phyloP scores from a whole-genome alignment of 2,888 invertebrate genomes.

The Volucella bombylans region DNA sequence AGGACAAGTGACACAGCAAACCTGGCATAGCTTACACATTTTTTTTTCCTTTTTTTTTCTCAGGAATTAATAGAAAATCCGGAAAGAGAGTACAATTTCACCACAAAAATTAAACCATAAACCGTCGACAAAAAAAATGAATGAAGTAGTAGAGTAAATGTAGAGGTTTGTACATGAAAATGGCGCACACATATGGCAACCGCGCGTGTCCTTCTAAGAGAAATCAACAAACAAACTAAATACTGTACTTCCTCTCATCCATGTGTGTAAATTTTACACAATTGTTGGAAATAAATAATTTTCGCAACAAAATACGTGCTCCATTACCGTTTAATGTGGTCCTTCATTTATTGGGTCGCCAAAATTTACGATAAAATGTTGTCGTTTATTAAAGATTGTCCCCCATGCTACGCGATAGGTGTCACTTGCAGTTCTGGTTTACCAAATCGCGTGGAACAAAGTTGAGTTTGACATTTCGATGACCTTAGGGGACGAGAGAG shows the following conservation, averaged over 20 bases:
- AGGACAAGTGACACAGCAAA: constrained; percentile 35
- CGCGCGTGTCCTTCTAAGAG: constrained; percentile 12
- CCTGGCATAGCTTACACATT: constrained; percentile 1
- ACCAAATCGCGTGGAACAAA: constrained; percentile 69
- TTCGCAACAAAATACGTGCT: constrained; percentile 38
- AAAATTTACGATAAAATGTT: constrained; percentile 27
- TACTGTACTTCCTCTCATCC: constrained; percentile 1
- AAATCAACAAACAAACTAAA: constrained; percentile 3
- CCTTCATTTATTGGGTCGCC: constrained; percentile 21
- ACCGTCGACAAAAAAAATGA: constrained; percentile 28
- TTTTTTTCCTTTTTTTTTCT: neutral
- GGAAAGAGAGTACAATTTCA: neutral
- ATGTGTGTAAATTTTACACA: too few species aligned
- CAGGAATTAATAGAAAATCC: constrained; percentile 25
- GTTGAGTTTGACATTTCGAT: constrained; percentile 82
- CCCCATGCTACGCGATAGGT: constrained; percentile 24
- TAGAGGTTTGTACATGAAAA: constrained; percentile 17
- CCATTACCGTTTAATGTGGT: constrained; percentile 19
- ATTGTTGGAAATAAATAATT: constrained; percentile 33
- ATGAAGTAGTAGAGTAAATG: constrained; percentile 47
- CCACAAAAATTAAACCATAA: constrained; percentile 20
- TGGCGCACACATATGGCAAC: constrained; percentile 55
- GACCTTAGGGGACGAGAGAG: constrained; percentile 78
- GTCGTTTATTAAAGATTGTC: neutral
- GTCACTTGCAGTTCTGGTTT: constrained; percentile 55